These are phyloP conservation scores for Micromys minutus DNA, from an alignment of 2,113 vertebrate genomes.

Conservation along the genomic window DNA sequence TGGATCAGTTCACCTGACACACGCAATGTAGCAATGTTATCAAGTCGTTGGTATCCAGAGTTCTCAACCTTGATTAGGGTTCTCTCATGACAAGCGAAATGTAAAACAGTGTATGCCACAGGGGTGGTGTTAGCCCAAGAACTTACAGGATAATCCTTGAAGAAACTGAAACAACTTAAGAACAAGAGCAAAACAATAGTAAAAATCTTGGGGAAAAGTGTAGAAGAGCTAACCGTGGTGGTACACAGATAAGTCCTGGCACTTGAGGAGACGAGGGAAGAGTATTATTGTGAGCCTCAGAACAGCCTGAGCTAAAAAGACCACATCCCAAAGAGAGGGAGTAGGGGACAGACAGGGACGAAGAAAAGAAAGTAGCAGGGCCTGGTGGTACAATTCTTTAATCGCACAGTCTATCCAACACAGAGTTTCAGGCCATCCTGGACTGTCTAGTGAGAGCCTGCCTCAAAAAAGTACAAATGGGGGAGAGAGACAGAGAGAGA, in stretches of 20 bases:
- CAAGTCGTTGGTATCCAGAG: neutral
- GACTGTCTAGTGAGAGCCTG: neutral
- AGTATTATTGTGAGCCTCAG: neutral
- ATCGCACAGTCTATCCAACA: neutral
- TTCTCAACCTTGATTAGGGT: neutral
- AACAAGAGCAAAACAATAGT: neutral
- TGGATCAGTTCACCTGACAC: neutral
- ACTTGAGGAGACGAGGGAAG: neutral
- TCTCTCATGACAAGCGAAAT: neutral
- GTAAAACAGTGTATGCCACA: neutral
- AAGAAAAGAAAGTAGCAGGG: no score
- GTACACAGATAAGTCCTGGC: neutral
- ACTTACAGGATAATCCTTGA: neutral
- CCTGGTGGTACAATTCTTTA: neutral
- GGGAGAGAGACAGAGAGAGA: accelerated
- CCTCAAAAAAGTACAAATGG: neutral
- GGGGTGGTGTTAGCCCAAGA: neutral
- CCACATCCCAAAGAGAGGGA: no score
- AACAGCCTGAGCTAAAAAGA: neutral
- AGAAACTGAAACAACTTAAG: neutral
- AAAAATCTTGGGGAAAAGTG: neutral
- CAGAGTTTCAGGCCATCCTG: neutral
- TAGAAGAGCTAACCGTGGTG: neutral
- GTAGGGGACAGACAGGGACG: neutral
- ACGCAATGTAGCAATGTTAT: neutral